These are phyloP conservation scores for Echinometra lucunter DNA, from an alignment of 53 echinoderm and acorn worm species.

Conservation along the genomic window DNA sequence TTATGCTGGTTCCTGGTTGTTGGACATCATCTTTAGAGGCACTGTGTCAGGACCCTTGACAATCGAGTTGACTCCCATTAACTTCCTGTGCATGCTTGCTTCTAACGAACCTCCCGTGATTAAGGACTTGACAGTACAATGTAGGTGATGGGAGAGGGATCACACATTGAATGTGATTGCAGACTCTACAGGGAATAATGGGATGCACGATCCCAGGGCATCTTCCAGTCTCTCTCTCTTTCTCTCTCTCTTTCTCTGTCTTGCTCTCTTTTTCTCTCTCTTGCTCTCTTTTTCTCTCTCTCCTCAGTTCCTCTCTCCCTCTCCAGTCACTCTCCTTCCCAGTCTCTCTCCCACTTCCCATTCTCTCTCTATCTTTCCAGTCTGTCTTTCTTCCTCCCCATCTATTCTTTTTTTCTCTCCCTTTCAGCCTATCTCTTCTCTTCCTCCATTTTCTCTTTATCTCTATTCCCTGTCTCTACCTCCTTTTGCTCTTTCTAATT, in stretches of 20 bases:
- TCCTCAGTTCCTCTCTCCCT: neutral
- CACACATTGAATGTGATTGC: conserved; percentile 19
- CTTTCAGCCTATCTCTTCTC: no score
- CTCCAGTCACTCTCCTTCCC: neutral
- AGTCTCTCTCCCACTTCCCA: neutral
- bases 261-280: neutral
- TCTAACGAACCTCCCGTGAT: neutral
- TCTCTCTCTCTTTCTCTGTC: neutral
- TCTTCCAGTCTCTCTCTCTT: neutral
- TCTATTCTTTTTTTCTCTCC: neutral
- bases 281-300: neutral
- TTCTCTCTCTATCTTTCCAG: no score
- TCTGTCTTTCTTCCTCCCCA: no score
- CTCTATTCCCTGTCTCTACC: no score
- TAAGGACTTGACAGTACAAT: neutral
- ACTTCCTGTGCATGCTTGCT: neutral
- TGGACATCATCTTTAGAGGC: neutral
- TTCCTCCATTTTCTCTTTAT: no score
- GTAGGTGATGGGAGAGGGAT: neutral
- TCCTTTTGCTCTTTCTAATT: neutral
- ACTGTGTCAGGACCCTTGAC: neutral
- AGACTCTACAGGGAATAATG: conserved; percentile 15
- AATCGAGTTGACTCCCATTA: neutral
- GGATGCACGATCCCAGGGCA: conserved; percentile 14
- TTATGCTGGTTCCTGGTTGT: no score